These are phyloP conservation scores for Apis cerana DNA, from an alignment of 1,140 invertebrate species.

Conservation along the genomic window DNA sequence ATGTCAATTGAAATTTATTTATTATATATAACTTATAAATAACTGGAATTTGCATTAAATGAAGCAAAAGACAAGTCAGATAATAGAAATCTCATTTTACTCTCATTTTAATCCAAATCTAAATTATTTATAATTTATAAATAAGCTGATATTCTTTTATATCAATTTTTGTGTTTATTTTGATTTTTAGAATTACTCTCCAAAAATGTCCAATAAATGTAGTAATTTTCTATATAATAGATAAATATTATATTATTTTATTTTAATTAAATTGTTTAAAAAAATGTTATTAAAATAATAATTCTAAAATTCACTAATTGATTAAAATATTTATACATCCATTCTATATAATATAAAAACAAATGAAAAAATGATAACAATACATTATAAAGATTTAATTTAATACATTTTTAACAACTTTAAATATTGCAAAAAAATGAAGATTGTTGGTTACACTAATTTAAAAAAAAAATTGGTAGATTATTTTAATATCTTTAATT, in stretches of 20 bases:
- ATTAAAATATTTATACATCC: slow-evolving; percentile 22
- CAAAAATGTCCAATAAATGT: no score
- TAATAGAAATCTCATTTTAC: no score
- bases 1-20: background rate
- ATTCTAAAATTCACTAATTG: slow-evolving; percentile 21
- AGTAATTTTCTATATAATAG: no score
- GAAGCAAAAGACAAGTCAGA: no score
- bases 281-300: slow-evolving; percentile 51
- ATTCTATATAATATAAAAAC: slow-evolving; percentile 24
- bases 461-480: slow-evolving; percentile 1
- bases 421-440: slow-evolving; percentile 9
- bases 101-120: no score
- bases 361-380: slow-evolving; percentile 7
- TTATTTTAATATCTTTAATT: slow-evolving; percentile 28
- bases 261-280: background rate
- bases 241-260: background rate
- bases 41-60: no score
- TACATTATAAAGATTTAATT: slow-evolving; percentile 13
- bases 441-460: background rate
- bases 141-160: no score
- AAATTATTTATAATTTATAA: no score
- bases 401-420: slow-evolving; percentile 5
- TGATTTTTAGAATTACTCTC: no score
- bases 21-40: no score
- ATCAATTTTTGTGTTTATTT: no score